Conservation (phyloP, 2,888 invertebrate species). For the Meganola albula region DNA sequence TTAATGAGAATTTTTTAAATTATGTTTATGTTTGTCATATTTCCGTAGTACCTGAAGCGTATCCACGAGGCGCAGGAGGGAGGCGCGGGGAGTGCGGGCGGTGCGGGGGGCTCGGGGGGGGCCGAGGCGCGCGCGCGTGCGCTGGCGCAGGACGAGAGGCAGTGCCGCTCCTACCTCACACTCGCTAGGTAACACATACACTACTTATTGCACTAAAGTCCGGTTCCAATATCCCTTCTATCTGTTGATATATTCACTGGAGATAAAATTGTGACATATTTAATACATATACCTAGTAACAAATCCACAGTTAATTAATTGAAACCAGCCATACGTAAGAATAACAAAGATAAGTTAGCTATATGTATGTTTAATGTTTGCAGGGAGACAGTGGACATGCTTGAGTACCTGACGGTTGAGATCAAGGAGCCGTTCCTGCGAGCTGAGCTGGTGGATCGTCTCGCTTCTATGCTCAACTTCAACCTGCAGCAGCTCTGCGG, state of each 20-base stretch:
- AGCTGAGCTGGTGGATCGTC: conserved; percentile 93
- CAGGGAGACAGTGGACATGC: conserved; percentile 98
- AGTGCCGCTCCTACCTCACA: conserved; percentile 93
- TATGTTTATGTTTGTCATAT: too few species aligned
- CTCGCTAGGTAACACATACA: conserved; percentile 83
- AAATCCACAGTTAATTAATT: too few species aligned
- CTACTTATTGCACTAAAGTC: too few species aligned
- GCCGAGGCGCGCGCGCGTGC: conserved; percentile 87
- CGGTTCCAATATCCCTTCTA: too few species aligned
- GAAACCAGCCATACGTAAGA: too few species aligned
- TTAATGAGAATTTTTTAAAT: too few species aligned
- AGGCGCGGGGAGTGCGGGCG: conserved; percentile 75
- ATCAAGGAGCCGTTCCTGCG: conserved; percentile 96
- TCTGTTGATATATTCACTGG: too few species aligned
- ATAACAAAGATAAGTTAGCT: too few species aligned
- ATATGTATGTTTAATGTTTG: conserved; percentile 2
- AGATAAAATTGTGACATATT: too few species aligned
- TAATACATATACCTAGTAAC: too few species aligned
- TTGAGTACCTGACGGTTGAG: conserved; percentile 96
- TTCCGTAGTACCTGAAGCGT: conserved; percentile 87
- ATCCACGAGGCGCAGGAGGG: conserved; percentile 92
- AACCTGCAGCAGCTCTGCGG: conserved; percentile 98
- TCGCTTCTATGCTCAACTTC: conserved; percentile 99
- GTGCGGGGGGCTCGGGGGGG: conserved; percentile 76
- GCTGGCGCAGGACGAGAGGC: conserved; percentile 89